Base-by-base conservation (phyloP, 2,113 vertebrate genomes). In the Centrocercus urophasianus region DNA sequence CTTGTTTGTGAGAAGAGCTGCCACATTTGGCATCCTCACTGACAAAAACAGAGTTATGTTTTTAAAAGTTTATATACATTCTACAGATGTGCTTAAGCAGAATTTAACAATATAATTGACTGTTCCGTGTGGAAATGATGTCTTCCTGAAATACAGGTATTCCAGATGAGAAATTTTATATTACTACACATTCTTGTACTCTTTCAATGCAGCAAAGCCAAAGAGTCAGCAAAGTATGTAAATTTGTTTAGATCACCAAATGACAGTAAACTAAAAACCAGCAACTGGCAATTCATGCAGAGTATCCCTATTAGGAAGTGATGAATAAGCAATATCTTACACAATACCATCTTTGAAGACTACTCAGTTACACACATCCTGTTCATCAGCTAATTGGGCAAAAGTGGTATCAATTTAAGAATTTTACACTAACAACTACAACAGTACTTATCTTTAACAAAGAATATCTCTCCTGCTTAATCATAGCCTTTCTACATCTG, bases 301-400 rank as follows among this genome's bases (percentile, higher is more conserved):
- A 93, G 88, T 34, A 65, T 25, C 38, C 94, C 43, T 94, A 88
- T 70, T 57, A 57, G 88, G 92, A 96, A 65, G 30, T 40, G 89
- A 94, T 91, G 90, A 96, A 69, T 86, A 76, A 96, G 61, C 45
- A 38, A 10, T 78, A 54, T 71, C 86, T 95, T 83, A 61, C n/a
- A 70, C 8, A 60, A 34, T 36, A 63, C 22, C 71, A 78, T 10
- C 50, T 56, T 45, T 81, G 71, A 96, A 92, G 81, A 43, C 30
- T 94, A 77, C 60, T 93, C 66, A 91, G 82, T 63, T 90, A 43
- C 57, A 91, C 85, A 78, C 85, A 90, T 73, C 67, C 88, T 93
- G 80, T 77, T 89, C 88, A 89, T 95, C 89, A 91, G 74, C 91
- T 92, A 96, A 92, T 61, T 69, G 84, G 52, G 54, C 81, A 93